Conservation (phyloP, 1,140 invertebrate genomes). For the Trachymyrmex septentrionalis region DNA sequence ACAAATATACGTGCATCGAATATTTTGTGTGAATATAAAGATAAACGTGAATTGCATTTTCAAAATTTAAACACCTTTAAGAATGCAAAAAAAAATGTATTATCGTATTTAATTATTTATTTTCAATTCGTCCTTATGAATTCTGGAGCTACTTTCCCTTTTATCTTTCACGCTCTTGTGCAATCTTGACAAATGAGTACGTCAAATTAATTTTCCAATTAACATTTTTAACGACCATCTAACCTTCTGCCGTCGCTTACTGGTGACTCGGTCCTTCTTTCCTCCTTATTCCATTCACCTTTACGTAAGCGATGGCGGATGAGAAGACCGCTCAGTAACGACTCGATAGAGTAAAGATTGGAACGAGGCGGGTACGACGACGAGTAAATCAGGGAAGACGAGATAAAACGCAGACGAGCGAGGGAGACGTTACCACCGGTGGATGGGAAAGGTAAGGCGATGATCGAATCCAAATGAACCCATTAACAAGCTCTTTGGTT, state of each 20-base stretch:
- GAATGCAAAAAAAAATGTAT: not conserved
- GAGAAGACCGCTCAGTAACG: constrained; percentile 47
- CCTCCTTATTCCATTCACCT: constrained; percentile 46
- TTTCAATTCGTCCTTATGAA: not conserved
- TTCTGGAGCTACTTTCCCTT: not conserved
- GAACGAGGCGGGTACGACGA: constrained; percentile 48
- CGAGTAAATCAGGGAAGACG: constrained; percentile 65
- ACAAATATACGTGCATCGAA: not conserved
- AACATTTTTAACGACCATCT: constrained; percentile 53
- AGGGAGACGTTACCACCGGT: constrained; percentile 36
- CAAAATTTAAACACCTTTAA: not conserved
- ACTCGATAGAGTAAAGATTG: constrained; percentile 54
- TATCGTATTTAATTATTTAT: not conserved
- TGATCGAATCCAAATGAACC: constrained; percentile 85
- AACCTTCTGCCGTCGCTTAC: constrained; percentile 13
- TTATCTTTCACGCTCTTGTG: not conserved
- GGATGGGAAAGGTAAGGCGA: constrained; percentile 79
- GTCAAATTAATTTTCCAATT: constrained; percentile 75
- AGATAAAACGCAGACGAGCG: constrained; percentile 54
- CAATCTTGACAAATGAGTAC: constrained; percentile 59
- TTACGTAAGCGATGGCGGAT: constrained; percentile 41
- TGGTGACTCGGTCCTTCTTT: not conserved
- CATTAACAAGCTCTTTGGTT: constrained; percentile 85
- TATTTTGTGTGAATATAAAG: not conserved
- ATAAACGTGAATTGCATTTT: not conserved